Evolutionary conservation across 2,888 invertebrate species (phyloP).

Genomic region (Philonicus albiceps): DNA sequence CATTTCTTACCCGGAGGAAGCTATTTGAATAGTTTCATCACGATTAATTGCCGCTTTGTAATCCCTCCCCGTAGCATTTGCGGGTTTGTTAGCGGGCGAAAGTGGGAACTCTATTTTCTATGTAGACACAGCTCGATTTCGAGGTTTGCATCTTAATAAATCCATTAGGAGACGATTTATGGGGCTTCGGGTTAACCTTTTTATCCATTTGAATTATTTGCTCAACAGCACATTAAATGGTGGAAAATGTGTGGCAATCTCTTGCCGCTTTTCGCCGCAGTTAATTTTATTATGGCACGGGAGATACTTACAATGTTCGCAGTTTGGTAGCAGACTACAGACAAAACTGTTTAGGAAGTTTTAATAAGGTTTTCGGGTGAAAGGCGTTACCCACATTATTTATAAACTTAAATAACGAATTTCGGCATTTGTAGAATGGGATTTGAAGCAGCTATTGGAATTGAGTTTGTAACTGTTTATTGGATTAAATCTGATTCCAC

Average conservation of each 20-base stretch:
- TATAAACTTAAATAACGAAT: background rate
- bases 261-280: background rate
- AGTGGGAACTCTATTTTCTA: background rate
- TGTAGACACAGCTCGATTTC: background rate
- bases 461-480: too few relatives aligned
- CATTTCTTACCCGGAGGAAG: slow-evolving; percentile 16
- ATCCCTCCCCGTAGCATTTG: background rate
- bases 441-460: background rate
- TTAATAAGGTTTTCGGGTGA: background rate
- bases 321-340: background rate
- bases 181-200: background rate
- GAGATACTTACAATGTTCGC: background rate
- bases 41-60: background rate
- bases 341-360: background rate
- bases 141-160: slow-evolving; percentile 35
- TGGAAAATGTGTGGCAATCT: slow-evolving; percentile 16
- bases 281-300: background rate
- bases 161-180: slow-evolving; percentile 29
- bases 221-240: slow-evolving; percentile 14
- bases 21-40: slow-evolving; percentile 36
- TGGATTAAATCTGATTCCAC: too few relatives aligned
- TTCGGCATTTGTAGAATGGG: background rate
- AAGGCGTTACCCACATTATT: background rate
- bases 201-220: background rate
- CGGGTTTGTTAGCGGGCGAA: background rate